These are phyloP conservation scores for Edolisoma coerulescens DNA, from an alignment of 2,113 vertebrate genomes.

Conservation along the genomic window DNA sequence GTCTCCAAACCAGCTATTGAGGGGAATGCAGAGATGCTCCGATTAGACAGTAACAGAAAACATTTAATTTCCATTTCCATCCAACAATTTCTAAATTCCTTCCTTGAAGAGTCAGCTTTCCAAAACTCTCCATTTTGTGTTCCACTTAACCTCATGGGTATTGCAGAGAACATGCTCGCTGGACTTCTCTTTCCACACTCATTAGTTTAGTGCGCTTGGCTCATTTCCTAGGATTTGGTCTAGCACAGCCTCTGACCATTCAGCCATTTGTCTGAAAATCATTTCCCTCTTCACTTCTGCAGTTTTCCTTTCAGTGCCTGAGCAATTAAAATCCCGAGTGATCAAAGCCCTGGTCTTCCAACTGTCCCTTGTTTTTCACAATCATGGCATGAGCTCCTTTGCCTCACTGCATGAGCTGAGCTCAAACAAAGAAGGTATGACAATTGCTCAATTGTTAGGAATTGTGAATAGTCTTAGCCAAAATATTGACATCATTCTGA, in stretches of 20 bases:
- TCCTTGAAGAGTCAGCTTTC: constrained; percentile 29
- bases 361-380: constrained; percentile 45
- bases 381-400: not conserved
- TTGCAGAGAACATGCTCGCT: not conserved
- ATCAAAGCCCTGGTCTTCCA: constrained; percentile 46
- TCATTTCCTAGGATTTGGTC: constrained; percentile 51
- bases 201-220: constrained; percentile 37
- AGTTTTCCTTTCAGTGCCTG: constrained; percentile 45
- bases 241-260: constrained; percentile 37
- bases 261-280: constrained; percentile 35
- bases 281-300: constrained; percentile 50
- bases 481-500: constrained; percentile 49
- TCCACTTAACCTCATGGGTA: not conserved
- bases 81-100: constrained; percentile 18
- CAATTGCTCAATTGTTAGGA: constrained; percentile 32
- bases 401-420: not conserved
- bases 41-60: not conserved
- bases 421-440: not conserved
- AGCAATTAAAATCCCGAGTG: constrained; percentile 51
- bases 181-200: constrained; percentile 22
- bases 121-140: not conserved
- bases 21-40: not conserved
- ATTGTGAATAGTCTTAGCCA: constrained; percentile 4
- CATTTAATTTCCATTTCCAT: constrained; percentile 7
- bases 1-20: not conserved